Percentiles rank a stretch among this genome's conserved stretches.
phyloP scores from a whole-genome alignment of 2,797 vertebrate genomes.

The Menidia menidia region DNA sequence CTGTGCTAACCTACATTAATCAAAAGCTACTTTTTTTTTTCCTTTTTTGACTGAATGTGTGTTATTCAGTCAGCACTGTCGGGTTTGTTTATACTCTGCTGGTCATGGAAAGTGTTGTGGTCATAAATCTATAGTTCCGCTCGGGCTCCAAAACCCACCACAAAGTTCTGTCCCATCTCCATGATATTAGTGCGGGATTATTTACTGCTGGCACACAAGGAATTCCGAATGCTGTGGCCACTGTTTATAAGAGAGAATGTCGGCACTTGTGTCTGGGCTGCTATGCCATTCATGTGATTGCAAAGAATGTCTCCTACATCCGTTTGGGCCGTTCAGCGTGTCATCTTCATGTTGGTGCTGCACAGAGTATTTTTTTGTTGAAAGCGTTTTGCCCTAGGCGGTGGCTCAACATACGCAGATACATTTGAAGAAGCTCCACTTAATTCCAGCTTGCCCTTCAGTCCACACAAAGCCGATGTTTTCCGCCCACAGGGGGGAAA shows the following conservation, averaged over 20 bases:
- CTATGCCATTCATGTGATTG: constrained; percentile 62
- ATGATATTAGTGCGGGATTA: constrained; percentile 47
- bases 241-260: constrained; percentile 73
- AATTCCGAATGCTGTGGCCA: constrained; percentile 58
- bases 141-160: constrained; percentile 27
- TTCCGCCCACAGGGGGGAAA: constrained; percentile 9
- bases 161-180: constrained; percentile 34
- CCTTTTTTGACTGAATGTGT: constrained; percentile 50
- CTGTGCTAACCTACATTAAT: constrained; percentile 60
- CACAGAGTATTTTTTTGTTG: constrained; percentile 62
- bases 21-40: constrained; percentile 61
- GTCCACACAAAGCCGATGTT: constrained; percentile 33
- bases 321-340: constrained; percentile 57
- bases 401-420: constrained; percentile 44
- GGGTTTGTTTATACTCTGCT: constrained; percentile 24
- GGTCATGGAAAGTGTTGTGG: constrained; percentile 25
- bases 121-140: constrained; percentile 29
- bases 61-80: constrained; percentile 34
- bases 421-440: constrained; percentile 39
- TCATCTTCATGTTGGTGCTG: constrained; percentile 67
- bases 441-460: constrained; percentile 27
- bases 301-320: constrained; percentile 61
- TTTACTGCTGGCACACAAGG: constrained; percentile 54
- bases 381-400: constrained; percentile 61
- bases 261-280: constrained; percentile 60